Evolutionary conservation across 2,797 vertebrate genomes (phyloP).

Genomic region (Pteronotus mesoamericanus): DNA sequence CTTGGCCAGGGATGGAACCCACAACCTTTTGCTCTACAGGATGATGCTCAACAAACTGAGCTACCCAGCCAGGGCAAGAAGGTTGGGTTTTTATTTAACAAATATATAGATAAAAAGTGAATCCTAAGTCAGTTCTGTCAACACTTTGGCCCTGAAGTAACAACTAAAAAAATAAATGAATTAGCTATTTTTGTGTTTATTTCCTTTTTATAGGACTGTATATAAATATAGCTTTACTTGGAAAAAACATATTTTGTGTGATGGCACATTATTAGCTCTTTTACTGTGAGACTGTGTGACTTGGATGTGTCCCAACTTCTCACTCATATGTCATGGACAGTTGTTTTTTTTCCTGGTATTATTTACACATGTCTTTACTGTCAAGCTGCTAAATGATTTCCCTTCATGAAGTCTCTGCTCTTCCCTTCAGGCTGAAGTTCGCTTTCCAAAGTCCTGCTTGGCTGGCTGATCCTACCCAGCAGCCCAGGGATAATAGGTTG

Average conservation of each 20-base stretch:
- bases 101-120: background rate
- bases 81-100: background rate
- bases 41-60: no score
- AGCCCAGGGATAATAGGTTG: background rate
- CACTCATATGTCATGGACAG: background rate
- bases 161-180: background rate
- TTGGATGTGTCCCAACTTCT: background rate
- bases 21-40: no score
- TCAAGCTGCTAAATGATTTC: background rate
- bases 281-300: background rate
- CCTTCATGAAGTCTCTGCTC: background rate
- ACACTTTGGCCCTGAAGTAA: background rate
- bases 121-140: background rate
- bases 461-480: background rate
- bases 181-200: background rate
- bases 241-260: background rate
- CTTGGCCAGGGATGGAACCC: no score
- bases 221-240: slow-evolving; percentile 33
- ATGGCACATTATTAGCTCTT: background rate
- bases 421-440: background rate
- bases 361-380: background rate
- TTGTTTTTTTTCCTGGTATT: background rate
- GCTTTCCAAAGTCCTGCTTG: background rate
- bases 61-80: no score
- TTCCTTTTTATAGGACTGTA: background rate